A percentile compares a stretch with the other conserved stretches of the same genome.
These are phyloP conservation scores for Pseudorhiza aurosa DNA, from an alignment of 30 jellyfish, hydroid and myxozoan genomes.

Conservation along the genomic window DNA sequence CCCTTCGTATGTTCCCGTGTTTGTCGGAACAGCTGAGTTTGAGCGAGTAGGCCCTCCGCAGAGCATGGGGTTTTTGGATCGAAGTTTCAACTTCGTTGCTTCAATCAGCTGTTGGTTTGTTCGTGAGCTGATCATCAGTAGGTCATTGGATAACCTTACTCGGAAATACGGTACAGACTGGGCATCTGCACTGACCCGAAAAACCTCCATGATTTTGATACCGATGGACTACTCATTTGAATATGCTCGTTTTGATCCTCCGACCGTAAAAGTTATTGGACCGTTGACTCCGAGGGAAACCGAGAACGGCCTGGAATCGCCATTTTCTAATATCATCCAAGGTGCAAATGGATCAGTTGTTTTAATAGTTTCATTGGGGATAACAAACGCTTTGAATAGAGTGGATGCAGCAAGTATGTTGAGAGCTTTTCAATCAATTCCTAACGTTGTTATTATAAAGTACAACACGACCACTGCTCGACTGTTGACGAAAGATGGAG, in stretches of 20 bases:
- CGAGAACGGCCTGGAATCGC: not conserved
- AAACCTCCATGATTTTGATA: slow-evolving; percentile 11
- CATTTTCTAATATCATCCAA: not conserved
- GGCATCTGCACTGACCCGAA: not conserved
- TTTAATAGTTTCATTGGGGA: slow-evolving; percentile 41
- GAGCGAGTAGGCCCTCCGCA: slow-evolving; percentile 10
- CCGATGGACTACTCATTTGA: slow-evolving; percentile 58
- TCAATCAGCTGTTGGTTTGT: not conserved
- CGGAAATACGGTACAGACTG: not conserved
- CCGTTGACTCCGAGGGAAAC: slow-evolving; percentile 32
- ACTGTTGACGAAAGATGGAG: not conserved
- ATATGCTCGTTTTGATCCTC: slow-evolving; percentile 39
- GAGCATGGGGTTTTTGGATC: slow-evolving; percentile 31
- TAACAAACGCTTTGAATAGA: slow-evolving; percentile 3
- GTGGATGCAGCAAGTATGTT: not conserved
- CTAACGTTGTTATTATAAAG: slow-evolving; percentile 32
- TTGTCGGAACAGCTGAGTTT: not conserved
- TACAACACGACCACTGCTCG: not conserved
- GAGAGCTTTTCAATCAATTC: not conserved
- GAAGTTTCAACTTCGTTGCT: slow-evolving; percentile 26
- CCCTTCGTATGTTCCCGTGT: slow-evolving; percentile 34
- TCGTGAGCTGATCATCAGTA: not conserved
- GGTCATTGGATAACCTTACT: not conserved
- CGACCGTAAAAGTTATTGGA: slow-evolving; percentile 50
- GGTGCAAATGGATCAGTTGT: not conserved